Evolutionary conservation across 2,113 vertebrate genomes (phyloP).

Genomic region (Nothoprocta pentlandii): DNA sequence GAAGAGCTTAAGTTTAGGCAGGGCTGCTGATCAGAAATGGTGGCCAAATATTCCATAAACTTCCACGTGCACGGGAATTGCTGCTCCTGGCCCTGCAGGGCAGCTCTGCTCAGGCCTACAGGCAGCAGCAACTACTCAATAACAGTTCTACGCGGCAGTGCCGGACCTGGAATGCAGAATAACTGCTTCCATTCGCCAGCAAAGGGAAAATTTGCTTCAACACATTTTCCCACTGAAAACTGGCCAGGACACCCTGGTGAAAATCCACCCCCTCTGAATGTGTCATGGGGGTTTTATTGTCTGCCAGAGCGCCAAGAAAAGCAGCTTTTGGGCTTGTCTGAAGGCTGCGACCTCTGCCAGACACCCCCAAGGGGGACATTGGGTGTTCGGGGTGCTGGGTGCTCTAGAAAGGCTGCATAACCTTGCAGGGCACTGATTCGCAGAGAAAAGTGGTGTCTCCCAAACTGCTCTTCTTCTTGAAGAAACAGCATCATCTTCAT

Average conservation of each 20-base stretch:
- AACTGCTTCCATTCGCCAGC: not conserved
- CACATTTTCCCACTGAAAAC: not conserved
- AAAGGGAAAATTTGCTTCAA: not conserved
- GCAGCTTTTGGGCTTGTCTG: not conserved
- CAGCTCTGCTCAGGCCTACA: not conserved
- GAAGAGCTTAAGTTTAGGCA: not conserved
- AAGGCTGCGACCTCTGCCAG: not conserved
- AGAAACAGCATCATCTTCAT: too few species aligned
- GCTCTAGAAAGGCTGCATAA: not conserved
- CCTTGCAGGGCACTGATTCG: accelerated
- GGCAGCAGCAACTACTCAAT: not conserved
- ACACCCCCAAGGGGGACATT: not conserved
- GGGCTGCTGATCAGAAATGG: slow-evolving; percentile 2
- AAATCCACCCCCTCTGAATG: not conserved
- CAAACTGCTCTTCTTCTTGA: not conserved
- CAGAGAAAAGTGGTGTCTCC: not conserved
- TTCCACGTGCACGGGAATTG: not conserved
- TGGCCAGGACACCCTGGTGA: not conserved
- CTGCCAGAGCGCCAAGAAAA: not conserved
- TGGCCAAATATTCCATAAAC: not conserved
- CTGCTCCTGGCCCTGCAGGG: not conserved
- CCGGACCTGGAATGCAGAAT: not conserved
- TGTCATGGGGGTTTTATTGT: not conserved
- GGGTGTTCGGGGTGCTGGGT: accelerated
- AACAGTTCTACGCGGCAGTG: not conserved